Evolutionary conservation across 1,140 invertebrate species (phyloP), one percentile per base, ranked within the genome.

Genomic region (Drosophila hydei): DNA sequence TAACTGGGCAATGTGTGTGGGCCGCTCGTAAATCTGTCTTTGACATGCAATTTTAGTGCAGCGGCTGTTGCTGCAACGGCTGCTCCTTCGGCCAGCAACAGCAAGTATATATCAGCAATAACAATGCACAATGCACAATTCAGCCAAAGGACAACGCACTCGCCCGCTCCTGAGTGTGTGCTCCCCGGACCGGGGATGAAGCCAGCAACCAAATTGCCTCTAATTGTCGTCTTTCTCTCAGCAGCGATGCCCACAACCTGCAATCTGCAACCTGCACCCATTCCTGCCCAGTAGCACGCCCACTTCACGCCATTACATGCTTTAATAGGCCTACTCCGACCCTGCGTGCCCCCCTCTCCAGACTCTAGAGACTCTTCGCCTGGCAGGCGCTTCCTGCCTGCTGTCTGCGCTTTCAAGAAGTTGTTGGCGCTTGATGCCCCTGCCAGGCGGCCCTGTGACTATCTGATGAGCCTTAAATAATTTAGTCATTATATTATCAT

Each of bases 11-110:
- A 16, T 27, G 47, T 68, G 52, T 70, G 70, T 33, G 70, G 19
- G 43, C 33, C 8, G 14, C 64, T 89, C 83, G 84, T 88, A 88
- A 88, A 88, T 88, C 83, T 88, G 83, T 89, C 83, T 88, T 89
- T 88, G 83, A 88, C 83, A 88, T 89, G 84, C 79, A 88, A 88
- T 88, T 88, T 77, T 36, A 64, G 81, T 88, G 83, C 83, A 88
- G 56, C 84, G 84, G 83, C 83, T 87, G 83, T 88, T 88, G 78
- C 83, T 87, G 77, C 83, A 88, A 27, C 59, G 68, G 58, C 60
- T 50, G 61, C 67, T 25, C 14, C 47, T 21, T n/a, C 48, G 50
- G 30, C 21, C 33, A 55, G 43, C 60, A 42, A 1, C 52, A 59
- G 47, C 67, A 68, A 21, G 58, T 56, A 16, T 64, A 73, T 40